Base-by-base conservation (phyloP, 2,888 invertebrate genomes). In the Steinernema scapterisci region DNA sequence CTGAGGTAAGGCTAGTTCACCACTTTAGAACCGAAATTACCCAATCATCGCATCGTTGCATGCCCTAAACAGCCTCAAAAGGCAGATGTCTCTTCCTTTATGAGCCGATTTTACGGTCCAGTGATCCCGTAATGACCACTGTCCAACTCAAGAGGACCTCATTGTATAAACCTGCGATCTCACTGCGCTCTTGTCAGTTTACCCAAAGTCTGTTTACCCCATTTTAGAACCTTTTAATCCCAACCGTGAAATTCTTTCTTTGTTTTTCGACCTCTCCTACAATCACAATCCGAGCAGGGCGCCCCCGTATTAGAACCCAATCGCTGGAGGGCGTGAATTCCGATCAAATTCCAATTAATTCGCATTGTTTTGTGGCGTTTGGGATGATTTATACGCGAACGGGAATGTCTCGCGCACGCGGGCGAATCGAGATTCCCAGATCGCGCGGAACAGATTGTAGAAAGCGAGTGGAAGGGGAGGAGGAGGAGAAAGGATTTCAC, bases 281-380 rank as follows among this genome's bases (percentile, higher is more conserved):
- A 7, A 3, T 5, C 6, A 48, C 19, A 16, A 16, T 48, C 48
- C 13, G 6, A 48, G 16, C 48, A 19, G 19, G 6, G n/a, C 48
- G 38, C 54, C 54, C 54, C 54, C 13, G 16, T 5, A 19, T 25
- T 16, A 16, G 21, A 54, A 54, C 54, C 54, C 25, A 13, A 38
- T 38, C 54, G 54, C 54, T 21, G 13, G 54, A 54, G 54, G 54
- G 23, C 16, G 16, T 27, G 63, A 63, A 63, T 63, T 63, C 63
- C 63, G 31, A 27, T 38, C 63, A 38, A 63, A 63, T 63, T 31
- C 63, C 63, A 27, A 63, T n/a, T 21, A 23, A 11, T 52, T 9
- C 52, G 52, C 52, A 52, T 63, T 63, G 63, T 63, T 63, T 63
- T 63, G 63, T 6, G 63, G 38, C 63, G 63, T 38, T 38, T 38